Conservation (phyloP, 2,888 invertebrate genomes). For the Machimus rusticus region DNA sequence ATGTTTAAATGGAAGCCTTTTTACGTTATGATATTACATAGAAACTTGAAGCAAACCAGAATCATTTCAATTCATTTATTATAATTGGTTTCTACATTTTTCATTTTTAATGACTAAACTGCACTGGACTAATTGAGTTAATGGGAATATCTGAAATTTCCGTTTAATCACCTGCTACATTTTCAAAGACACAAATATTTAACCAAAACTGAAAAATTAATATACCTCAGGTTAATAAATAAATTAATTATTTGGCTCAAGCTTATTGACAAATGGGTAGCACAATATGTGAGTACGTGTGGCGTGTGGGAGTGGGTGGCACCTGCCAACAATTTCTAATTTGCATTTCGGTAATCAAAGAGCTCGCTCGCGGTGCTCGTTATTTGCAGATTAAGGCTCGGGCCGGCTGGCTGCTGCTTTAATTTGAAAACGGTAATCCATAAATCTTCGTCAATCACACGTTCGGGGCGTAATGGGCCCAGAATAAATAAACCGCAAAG, state of each 20-base stretch:
- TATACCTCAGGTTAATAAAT: neutral
- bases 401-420: neutral
- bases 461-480: conserved; percentile 6
- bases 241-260: neutral
- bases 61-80: too few relatives aligned
- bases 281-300: neutral
- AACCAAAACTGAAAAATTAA: too few relatives aligned
- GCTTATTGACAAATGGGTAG: neutral
- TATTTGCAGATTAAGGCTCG: neutral
- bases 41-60: too few relatives aligned
- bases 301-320: too few relatives aligned
- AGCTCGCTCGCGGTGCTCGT: neutral
- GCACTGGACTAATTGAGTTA: too few relatives aligned
- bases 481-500: conserved; percentile 17
- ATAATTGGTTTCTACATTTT: too few relatives aligned
- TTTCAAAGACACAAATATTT: too few relatives aligned
- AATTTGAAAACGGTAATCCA: neutral
- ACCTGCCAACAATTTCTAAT: neutral
- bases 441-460: conserved; percentile 43
- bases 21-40: too few relatives aligned
- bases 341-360: neutral
- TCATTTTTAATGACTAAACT: too few relatives aligned
- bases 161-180: too few relatives aligned
- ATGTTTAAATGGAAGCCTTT: too few relatives aligned
- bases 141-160: too few relatives aligned